Evolutionary conservation across 2,797 vertebrate genomes (phyloP).

Genomic region (Lacerta viridis): DNA sequence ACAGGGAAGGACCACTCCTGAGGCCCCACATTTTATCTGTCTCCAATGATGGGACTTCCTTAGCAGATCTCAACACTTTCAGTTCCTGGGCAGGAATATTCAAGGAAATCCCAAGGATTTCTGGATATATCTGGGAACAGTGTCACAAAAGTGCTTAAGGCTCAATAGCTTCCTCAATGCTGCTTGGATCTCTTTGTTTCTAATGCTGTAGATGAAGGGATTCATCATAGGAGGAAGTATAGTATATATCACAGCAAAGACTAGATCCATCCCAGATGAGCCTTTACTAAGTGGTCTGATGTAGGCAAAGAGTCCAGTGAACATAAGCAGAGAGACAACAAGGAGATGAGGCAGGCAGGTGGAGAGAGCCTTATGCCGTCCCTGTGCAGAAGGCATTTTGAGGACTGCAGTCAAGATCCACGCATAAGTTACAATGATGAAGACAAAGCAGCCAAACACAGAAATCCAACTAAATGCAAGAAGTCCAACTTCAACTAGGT

Average conservation of each 20-base stretch:
- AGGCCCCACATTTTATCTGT: no score
- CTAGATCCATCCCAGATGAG: neutral
- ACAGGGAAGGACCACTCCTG: no score
- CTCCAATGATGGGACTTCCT: no score
- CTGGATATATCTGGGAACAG: no score
- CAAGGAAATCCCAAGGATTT: no score
- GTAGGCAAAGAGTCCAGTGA: neutral
- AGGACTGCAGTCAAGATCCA: neutral
- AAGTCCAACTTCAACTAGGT: neutral
- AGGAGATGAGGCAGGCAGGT: slow-evolving; percentile 20
- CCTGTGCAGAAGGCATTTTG: neutral
- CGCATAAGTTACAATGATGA: neutral
- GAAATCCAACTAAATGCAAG: neutral
- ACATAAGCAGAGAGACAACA: neutral
- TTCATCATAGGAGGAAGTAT: slow-evolving; percentile 7
- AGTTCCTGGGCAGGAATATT: no score
- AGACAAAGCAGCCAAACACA: neutral
- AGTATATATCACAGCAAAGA: neutral
- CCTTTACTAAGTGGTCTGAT: neutral
- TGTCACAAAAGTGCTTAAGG: neutral
- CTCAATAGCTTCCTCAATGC: neutral
- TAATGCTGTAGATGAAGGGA: slow-evolving; percentile 26
- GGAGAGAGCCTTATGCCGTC: neutral
- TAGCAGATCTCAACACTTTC: no score
- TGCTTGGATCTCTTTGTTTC: slow-evolving; percentile 11